These are phyloP conservation scores for Heteromurus nitidus DNA, from an alignment of 2,888 invertebrate genomes.

Conservation along the genomic window DNA sequence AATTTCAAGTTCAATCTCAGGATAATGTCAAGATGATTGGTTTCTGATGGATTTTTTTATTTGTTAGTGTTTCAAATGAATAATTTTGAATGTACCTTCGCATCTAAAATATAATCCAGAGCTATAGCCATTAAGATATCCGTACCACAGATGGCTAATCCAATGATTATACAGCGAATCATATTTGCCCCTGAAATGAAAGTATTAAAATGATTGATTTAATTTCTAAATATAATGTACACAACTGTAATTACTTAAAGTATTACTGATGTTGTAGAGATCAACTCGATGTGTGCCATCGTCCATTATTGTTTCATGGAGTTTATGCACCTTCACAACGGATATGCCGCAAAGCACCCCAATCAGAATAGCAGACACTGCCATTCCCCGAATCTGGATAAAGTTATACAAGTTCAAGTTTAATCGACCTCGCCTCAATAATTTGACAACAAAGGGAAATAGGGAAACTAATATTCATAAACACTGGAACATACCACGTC, in stretches of 20 bases:
- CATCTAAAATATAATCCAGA: slow-evolving; percentile 39
- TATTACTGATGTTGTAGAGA: slow-evolving; percentile 33
- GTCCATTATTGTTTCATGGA: neutral
- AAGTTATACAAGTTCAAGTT: no score
- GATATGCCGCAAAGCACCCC: slow-evolving; percentile 39
- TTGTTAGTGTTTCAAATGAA: neutral
- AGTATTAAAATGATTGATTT: neutral
- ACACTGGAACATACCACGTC: no score
- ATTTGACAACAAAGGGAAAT: no score
- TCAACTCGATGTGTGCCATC: slow-evolving; percentile 21
- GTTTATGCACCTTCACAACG: slow-evolving; percentile 7
- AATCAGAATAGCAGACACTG: slow-evolving; percentile 16
- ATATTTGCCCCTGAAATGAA: slow-evolving; percentile 10
- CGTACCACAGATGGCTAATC: slow-evolving; percentile 22
- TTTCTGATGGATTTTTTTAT: no score
- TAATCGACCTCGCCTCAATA: no score
- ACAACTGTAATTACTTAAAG: neutral
- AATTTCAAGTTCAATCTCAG: no score
- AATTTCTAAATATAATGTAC: neutral
- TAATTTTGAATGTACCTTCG: neutral
- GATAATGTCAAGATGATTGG: no score
- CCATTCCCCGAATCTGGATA: slow-evolving; percentile 29
- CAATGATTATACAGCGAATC: slow-evolving; percentile 9
- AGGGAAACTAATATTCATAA: no score
- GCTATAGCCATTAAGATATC: slow-evolving; percentile 50